phyloP scores from a whole-genome alignment of 2,113 vertebrate species.

The Protomyctophum bolini region DNA sequence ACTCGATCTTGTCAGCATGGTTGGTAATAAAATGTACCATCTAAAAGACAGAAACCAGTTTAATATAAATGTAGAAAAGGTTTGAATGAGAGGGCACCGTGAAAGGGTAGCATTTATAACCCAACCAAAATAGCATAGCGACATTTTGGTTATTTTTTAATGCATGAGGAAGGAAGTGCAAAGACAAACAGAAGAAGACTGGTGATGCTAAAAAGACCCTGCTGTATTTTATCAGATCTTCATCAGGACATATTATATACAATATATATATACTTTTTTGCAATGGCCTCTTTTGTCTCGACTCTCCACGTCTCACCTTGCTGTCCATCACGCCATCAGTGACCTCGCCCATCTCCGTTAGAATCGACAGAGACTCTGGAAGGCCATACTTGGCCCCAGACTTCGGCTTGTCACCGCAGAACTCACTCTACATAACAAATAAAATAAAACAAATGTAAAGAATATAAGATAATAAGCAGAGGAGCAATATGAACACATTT shows the following conservation, averaged over 20 bases:
- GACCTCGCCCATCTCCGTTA: constrained; percentile 98
- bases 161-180: no score
- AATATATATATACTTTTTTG: background rate
- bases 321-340: constrained; percentile 97
- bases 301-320: constrained; percentile 81
- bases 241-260: no score
- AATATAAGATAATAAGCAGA: background rate
- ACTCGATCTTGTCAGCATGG: constrained; percentile 98
- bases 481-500: background rate
- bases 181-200: no score
- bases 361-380: constrained; percentile 90
- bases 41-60: constrained; percentile 70
- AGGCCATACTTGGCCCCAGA: constrained; percentile 94
- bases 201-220: no score
- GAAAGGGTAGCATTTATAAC: no score
- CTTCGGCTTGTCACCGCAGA: constrained; percentile 98
- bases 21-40: constrained; percentile 97
- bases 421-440: constrained; percentile 85
- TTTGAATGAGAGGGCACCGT: background rate
- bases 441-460: background rate
- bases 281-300: background rate
- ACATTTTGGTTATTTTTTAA: no score
- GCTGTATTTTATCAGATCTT: no score
- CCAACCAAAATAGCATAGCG: no score
- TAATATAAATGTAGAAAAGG: constrained; percentile 16